Percentiles rank a stretch among this genome's conserved stretches.
Conservation (phyloP, 1,140 invertebrate species). For the Heterodera carotae region DNA sequence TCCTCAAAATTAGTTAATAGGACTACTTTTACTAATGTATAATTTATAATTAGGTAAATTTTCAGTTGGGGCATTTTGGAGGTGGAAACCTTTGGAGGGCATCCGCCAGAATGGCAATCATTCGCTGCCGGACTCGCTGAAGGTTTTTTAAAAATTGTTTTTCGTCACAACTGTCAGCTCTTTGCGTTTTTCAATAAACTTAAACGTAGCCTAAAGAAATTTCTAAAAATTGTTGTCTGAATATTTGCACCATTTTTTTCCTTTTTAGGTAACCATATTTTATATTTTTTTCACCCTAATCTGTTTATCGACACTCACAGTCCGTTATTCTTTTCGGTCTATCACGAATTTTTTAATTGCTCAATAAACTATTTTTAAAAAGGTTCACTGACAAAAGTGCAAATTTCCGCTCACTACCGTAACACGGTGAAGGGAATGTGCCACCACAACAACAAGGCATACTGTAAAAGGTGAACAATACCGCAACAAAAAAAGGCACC, state of each 20-base stretch:
- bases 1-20: too few relatives aligned
- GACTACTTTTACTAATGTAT: too few relatives aligned
- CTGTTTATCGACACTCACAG: too few relatives aligned
- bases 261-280: too few relatives aligned
- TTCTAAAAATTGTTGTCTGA: too few relatives aligned
- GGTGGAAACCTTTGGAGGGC: conserved; percentile 58
- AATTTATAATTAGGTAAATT: neutral
- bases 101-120: conserved; percentile 57
- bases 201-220: too few relatives aligned
- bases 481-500: conserved; percentile 43
- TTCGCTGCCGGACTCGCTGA: conserved; percentile 64
- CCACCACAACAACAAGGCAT: conserved; percentile 44
- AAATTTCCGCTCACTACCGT: conserved; percentile 60
- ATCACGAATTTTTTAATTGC: too few relatives aligned
- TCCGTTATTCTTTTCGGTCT: too few relatives aligned
- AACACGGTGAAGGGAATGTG: conserved; percentile 58
- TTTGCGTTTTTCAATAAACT: conserved; percentile 14
- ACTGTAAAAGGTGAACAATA: conserved; percentile 55
- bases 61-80: conserved; percentile 63
- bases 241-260: too few relatives aligned
- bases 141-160: conserved; percentile 43
- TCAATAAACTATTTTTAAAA: too few relatives aligned
- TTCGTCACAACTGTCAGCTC: neutral
- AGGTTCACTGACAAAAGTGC: conserved; percentile 56
- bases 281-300: too few relatives aligned